Evolutionary conservation across 2,888 invertebrate genomes (phyloP).

Genomic region (Cephus nigrinus): DNA sequence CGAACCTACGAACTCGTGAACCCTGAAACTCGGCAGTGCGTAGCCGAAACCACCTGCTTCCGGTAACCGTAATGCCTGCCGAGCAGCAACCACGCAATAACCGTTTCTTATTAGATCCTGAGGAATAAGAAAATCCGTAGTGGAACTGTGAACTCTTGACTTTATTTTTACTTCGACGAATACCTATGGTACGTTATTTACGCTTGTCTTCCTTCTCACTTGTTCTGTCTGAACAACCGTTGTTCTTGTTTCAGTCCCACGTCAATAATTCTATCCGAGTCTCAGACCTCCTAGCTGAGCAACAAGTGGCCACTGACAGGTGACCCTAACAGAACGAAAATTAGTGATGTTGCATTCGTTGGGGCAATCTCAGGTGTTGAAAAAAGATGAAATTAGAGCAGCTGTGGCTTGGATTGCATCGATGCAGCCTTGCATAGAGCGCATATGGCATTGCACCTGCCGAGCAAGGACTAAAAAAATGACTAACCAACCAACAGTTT

Average conservation of each 20-base stretch:
- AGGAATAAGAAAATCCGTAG: not conserved
- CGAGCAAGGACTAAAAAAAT: not conserved
- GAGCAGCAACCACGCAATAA: not conserved
- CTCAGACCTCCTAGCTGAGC: not conserved
- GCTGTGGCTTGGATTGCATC: not conserved
- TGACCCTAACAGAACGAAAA: not conserved
- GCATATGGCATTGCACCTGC: not conserved
- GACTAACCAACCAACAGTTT: not conserved
- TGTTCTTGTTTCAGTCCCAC: not conserved
- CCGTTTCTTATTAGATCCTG: not conserved
- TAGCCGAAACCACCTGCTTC: constrained; percentile 62
- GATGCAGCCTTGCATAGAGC: not conserved
- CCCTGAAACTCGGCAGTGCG: constrained; percentile 50
- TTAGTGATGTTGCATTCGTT: not conserved
- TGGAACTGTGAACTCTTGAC: not conserved
- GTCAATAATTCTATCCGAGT: not conserved
- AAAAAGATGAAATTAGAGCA: not conserved
- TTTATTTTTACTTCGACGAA: not conserved
- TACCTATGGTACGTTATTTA: not conserved
- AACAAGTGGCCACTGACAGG: not conserved
- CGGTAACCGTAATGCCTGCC: constrained; percentile 34
- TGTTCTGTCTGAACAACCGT: not conserved
- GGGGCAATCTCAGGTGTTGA: not conserved
- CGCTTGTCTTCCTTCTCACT: not conserved
- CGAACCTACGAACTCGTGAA: not conserved